phyloP scores from a whole-genome alignment of 2,888 invertebrate genomes.

The Hypsopygia costalis region DNA sequence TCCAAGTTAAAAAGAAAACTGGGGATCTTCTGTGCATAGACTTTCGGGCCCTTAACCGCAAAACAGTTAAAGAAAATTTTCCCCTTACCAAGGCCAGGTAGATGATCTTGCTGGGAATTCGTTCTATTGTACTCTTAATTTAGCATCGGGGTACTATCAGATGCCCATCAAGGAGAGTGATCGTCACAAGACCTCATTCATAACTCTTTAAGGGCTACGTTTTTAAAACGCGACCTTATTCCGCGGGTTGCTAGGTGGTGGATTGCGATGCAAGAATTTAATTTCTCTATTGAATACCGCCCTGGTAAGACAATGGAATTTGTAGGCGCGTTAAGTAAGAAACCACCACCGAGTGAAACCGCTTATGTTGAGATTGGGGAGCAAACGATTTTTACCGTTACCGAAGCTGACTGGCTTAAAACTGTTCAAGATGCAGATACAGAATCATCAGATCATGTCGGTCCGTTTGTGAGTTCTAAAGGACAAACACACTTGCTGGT shows the following conservation, averaged over 20 bases:
- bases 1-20: too few species aligned
- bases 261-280: constrained; percentile 17
- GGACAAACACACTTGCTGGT: constrained; percentile 25
- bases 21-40: too few species aligned
- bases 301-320: constrained; percentile 13
- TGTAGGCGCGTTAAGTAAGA: constrained; percentile 16
- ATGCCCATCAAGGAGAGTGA: too few species aligned
- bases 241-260: constrained; percentile 20
- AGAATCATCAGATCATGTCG: constrained; percentile 13
- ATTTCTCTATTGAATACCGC: constrained; percentile 13
- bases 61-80: too few species aligned
- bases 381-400: neutral
- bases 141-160: too few species aligned
- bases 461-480: constrained; percentile 22
- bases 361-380: too few species aligned
- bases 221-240: constrained; percentile 16
- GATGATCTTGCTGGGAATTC: too few species aligned
- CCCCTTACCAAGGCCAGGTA: too few species aligned
- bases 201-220: constrained; percentile 12
- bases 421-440: neutral
- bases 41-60: too few species aligned
- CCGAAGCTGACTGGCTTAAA: neutral
- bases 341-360: neutral
- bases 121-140: too few species aligned
- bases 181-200: too few species aligned